Percentiles rank a stretch among this genome's conserved stretches.
These are phyloP conservation scores for Ctenopoma kingsleyae DNA, from an alignment of 2,797 vertebrate species.

Conservation along the genomic window DNA sequence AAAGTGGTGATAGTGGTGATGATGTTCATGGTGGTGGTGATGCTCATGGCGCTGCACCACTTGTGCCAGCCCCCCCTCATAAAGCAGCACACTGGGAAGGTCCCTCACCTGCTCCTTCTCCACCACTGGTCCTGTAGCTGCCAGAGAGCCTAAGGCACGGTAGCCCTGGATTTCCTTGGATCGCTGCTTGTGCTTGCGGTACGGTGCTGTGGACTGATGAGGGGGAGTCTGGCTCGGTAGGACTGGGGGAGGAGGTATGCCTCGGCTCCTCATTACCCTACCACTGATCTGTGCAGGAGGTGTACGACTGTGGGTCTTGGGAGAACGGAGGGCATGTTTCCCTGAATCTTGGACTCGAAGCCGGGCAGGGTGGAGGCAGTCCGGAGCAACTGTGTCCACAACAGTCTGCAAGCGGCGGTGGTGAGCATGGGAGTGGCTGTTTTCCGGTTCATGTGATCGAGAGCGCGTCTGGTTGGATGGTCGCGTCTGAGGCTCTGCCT, in stretches of 20 bases:
- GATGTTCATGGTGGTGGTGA: slow-evolving; percentile 97
- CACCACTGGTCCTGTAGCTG: slow-evolving; percentile 83
- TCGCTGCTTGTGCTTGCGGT: slow-evolving; percentile 95
- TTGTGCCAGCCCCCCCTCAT: slow-evolving; percentile 92
- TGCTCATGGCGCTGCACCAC: slow-evolving; percentile 97
- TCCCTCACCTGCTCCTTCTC: slow-evolving; percentile 94
- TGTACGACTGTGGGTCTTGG: slow-evolving; percentile 89
- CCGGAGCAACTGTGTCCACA: slow-evolving; percentile 64
- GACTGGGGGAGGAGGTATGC: slow-evolving; percentile 82
- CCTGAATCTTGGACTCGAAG: slow-evolving; percentile 75
- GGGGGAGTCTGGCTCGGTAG: slow-evolving; percentile 87
- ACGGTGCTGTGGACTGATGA: slow-evolving; percentile 89
- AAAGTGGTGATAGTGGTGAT: slow-evolving; percentile 99
- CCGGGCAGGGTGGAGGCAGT: slow-evolving; percentile 67
- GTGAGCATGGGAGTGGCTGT: slow-evolving; percentile 85
- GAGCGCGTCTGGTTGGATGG: slow-evolving; percentile 91
- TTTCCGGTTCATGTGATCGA: slow-evolving; percentile 96
- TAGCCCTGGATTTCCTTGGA: slow-evolving; percentile 91
- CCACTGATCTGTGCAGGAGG: slow-evolving; percentile 80
- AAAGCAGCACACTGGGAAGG: slow-evolving; percentile 92
- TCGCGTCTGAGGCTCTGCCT: slow-evolving; percentile 79
- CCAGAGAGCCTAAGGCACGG: slow-evolving; percentile 84
- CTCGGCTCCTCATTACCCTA: slow-evolving; percentile 88
- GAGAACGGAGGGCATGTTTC: slow-evolving; percentile 83
- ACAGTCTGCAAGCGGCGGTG: slow-evolving; percentile 88